Evolutionary conservation across 2,797 vertebrate genomes (phyloP).

Genomic region (Nothura maculosa): DNA sequence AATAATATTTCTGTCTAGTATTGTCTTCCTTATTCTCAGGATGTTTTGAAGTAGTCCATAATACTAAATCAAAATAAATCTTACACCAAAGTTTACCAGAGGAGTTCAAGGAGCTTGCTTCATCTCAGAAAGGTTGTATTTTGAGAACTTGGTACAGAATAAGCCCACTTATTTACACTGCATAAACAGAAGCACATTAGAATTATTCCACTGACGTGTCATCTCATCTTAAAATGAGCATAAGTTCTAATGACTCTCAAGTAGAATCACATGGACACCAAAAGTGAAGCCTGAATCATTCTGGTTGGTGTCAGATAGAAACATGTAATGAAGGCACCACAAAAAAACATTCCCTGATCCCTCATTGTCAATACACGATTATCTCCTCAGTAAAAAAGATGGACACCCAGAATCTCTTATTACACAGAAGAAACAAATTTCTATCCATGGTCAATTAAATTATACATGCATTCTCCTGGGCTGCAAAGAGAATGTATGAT

Average conservation of each 20-base stretch:
- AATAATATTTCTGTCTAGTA: neutral
- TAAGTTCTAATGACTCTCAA: conserved; percentile 2
- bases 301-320: neutral
- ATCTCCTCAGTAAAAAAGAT: neutral
- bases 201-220: neutral
- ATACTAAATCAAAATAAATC: conserved; percentile 22
- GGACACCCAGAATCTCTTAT: neutral
- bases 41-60: neutral
- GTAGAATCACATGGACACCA: neutral
- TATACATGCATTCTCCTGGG: conserved; percentile 23
- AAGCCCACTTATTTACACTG: conserved; percentile 1
- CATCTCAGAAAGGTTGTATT: neutral
- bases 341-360: neutral
- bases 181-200: neutral
- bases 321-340: neutral
- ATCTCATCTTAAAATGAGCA: neutral
- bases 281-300: neutral
- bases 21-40: neutral
- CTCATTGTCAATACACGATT: neutral
- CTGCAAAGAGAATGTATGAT: conserved; percentile 37
- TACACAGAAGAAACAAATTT: neutral
- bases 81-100: conserved; percentile 10
- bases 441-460: conserved; percentile 22
- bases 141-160: conserved; percentile 10
- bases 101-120: conserved; percentile 33